Base-by-base conservation (phyloP, 2,113 vertebrate genomes). In the Cephalopholis sonnerati region DNA sequence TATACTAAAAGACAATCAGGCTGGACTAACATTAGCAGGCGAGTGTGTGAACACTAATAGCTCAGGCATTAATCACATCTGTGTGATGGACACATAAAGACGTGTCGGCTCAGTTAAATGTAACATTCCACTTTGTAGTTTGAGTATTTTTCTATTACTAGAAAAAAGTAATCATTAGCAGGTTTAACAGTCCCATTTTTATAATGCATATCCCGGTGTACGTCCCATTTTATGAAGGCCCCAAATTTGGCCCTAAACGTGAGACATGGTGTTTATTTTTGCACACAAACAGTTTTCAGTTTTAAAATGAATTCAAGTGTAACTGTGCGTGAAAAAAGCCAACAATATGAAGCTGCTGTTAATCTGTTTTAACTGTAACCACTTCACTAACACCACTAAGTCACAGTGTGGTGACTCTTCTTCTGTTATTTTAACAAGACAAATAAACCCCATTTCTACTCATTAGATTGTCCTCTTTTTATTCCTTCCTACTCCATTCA, bases 371-470 rank as follows among this genome's bases (percentile, higher is more conserved):
- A 63, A 73, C 46, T 53, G 20, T 32, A 85, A 20, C 13, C 25
- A 72, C 66, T 63, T 77, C 5, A n/a, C 66, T 22, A 53, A 46
- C n/a, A 44, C 12, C 32, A 48, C 17, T 51, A n/a, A 24, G 76
- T 25, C 54, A 9, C 3, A 3, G 68, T 22, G 55, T 50, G 27
- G 6, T 18, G 24, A 48, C 62, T 20, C 13, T 20, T 20, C 7
- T 20, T 36, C 29, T 44, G 18, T 72, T 64, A 25, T 65, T 25
- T 66, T 44, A 79, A 53, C 25, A 70, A 8, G 13, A 82, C 41
- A 74, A 84, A 84, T 84, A 85, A 81, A 87, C 24, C 29, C 0
- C 0, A 72, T 83, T 63, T 85, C 71, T 70, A 46, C 61, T 51
- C 9, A 65, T 65, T 15, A 27, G 0, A 27, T 48, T 29, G 64